Conservation (phyloP, 2,888 invertebrate species). For the Morpho helenor region DNA sequence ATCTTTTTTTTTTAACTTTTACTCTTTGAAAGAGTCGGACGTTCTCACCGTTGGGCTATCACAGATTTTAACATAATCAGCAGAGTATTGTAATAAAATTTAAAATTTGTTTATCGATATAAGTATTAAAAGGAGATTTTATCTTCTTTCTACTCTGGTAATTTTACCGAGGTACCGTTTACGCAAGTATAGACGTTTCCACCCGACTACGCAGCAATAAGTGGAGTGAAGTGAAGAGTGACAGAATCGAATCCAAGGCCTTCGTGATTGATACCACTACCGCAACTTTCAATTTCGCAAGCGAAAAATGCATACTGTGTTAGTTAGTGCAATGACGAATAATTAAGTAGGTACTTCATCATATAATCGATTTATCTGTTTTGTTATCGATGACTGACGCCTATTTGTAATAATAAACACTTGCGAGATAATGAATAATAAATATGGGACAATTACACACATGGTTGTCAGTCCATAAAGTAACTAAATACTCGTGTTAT, state of each 20-base stretch:
- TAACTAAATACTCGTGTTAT: too few relatives aligned
- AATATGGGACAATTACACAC: too few relatives aligned
- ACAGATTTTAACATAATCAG: too few relatives aligned
- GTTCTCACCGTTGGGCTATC: too few relatives aligned
- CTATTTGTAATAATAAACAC: too few relatives aligned
- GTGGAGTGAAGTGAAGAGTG: conserved; percentile 15
- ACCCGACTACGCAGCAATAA: conserved; percentile 11
- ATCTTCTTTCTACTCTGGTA: not conserved
- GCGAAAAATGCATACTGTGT: conserved; percentile 7
- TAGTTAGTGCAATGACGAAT: not conserved
- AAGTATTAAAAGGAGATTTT: not conserved
- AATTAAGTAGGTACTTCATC: not conserved
- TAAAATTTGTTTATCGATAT: too few relatives aligned
- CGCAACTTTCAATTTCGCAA: conserved; percentile 14
- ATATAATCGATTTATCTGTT: not conserved
- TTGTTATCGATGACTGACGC: too few relatives aligned
- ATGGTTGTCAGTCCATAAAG: too few relatives aligned
- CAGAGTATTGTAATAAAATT: too few relatives aligned
- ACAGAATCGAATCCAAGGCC: conserved; percentile 13
- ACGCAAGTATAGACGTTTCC: conserved; percentile 13
- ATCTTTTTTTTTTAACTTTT: too few relatives aligned
- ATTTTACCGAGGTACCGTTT: conserved; percentile 7
- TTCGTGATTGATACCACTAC: conserved; percentile 12
- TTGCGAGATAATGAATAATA: too few relatives aligned
- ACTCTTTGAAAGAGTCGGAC: too few relatives aligned